phyloP scores from a whole-genome alignment of 2,797 vertebrate genomes.

The Sus cebifrons region DNA sequence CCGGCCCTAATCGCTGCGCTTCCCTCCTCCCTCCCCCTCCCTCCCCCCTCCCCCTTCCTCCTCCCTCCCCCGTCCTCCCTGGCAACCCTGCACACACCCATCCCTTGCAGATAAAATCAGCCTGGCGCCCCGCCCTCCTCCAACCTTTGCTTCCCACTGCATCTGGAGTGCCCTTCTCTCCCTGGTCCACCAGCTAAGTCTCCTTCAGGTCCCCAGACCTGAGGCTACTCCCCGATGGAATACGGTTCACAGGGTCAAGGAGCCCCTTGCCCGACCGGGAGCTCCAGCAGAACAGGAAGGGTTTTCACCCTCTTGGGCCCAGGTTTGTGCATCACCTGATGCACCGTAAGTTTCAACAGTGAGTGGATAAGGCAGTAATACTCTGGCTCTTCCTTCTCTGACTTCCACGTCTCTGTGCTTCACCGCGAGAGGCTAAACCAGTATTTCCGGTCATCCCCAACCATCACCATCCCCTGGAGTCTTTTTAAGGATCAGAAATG shows the following conservation, averaged over 20 bases:
- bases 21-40: no score
- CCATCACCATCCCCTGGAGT: no score
- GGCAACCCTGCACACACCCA: rapidly evolving
- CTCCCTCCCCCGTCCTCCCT: rapidly evolving
- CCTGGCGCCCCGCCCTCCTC: not conserved
- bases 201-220: not conserved
- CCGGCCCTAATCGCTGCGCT: rapidly evolving
- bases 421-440: not conserved
- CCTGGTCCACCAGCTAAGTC: not conserved
- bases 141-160: not conserved
- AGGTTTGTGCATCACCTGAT: not conserved
- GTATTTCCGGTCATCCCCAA: not conserved
- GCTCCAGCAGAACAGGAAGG: not conserved
- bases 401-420: not conserved
- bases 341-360: not conserved
- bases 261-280: not conserved
- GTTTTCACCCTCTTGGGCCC: not conserved
- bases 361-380: not conserved
- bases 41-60: no score
- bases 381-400: not conserved
- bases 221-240: not conserved
- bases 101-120: not conserved
- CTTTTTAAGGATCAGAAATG: not conserved
- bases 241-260: not conserved
- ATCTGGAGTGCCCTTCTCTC: not conserved